Evolutionary conservation across 1,140 invertebrate genomes (phyloP).

Genomic region (Oryzaephilus surinamensis): DNA sequence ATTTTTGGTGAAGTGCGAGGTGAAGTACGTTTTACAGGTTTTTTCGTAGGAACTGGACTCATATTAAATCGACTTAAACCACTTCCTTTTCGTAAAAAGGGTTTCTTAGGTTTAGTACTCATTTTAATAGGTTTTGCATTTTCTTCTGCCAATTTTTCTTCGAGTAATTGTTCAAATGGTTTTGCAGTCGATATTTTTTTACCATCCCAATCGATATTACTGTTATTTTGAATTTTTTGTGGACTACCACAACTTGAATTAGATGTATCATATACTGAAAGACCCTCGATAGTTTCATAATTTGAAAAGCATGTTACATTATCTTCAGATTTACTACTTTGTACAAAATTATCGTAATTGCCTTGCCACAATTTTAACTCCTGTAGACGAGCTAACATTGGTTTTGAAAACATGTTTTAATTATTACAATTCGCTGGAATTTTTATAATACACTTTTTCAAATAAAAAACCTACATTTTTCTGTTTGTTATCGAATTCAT

Average conservation of each 20-base stretch:
- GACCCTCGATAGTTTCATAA: conserved; percentile 12
- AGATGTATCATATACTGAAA: conserved; percentile 9
- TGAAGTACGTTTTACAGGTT: conserved; percentile 4
- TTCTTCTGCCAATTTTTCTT: conserved; percentile 17
- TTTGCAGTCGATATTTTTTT: conserved; percentile 16
- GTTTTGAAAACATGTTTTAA: conserved; percentile 8
- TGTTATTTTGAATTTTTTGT: not conserved
- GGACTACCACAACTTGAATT: too few species aligned
- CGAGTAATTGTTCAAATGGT: conserved; percentile 18
- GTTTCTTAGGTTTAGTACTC: conserved; percentile 21
- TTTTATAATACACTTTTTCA: too few species aligned
- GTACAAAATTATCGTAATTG: conserved; percentile 13
- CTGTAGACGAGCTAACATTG: conserved; percentile 10
- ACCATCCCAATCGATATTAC: conserved; percentile 16
- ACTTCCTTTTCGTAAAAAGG: conserved; percentile 29
- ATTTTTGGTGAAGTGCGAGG: not conserved
- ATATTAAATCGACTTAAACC: conserved; percentile 28
- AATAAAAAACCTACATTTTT: too few species aligned
- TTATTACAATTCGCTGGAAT: too few species aligned
- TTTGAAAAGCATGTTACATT: conserved; percentile 3
- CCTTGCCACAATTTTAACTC: conserved; percentile 20
- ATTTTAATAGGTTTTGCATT: not conserved
- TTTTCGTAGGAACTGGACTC: conserved; percentile 15
- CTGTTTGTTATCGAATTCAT: too few species aligned
- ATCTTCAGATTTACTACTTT: conserved; percentile 8